Percentiles rank a stretch among this genome's conserved stretches.
phyloP scores from a whole-genome alignment of 2,888 invertebrate genomes.

The Lamellibrachia satsuma region DNA sequence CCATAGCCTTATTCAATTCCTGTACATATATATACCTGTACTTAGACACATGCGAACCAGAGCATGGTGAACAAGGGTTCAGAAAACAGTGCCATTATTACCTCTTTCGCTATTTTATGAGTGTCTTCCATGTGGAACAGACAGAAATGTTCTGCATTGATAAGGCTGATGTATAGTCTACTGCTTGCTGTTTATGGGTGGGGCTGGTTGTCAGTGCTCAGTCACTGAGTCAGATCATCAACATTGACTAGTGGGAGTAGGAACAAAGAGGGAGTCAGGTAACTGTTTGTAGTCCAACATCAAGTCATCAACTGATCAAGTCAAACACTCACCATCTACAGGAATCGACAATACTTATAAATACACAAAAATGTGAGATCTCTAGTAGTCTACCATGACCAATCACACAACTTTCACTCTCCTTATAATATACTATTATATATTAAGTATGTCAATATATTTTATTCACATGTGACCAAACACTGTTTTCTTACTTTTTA shows the following conservation, averaged over 20 bases:
- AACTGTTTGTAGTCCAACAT: constrained; percentile 7
- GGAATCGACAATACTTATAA: not conserved
- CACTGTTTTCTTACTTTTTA: too few species aligned
- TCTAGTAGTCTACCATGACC: not conserved
- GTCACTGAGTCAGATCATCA: not conserved
- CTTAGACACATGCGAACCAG: not conserved
- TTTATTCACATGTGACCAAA: too few species aligned
- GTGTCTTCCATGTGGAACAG: not conserved
- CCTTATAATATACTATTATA: not conserved
- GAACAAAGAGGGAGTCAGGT: not conserved
- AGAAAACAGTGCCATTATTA: not conserved
- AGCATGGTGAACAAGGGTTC: not conserved
- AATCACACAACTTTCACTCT: not conserved
- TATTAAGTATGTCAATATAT: too few species aligned
- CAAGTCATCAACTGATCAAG: not conserved
- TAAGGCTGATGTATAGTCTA: not conserved
- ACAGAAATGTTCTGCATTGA: not conserved
- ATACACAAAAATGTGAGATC: not conserved
- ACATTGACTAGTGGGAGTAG: not conserved
- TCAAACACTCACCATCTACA: not conserved
- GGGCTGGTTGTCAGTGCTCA: not conserved
- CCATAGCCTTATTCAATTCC: not conserved
- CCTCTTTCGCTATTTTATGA: not conserved
- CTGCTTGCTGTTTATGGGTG: not conserved
- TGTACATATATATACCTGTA: not conserved